phyloP scores from a whole-genome alignment of 2,797 vertebrate genomes.

The Manis pentadactyla region DNA sequence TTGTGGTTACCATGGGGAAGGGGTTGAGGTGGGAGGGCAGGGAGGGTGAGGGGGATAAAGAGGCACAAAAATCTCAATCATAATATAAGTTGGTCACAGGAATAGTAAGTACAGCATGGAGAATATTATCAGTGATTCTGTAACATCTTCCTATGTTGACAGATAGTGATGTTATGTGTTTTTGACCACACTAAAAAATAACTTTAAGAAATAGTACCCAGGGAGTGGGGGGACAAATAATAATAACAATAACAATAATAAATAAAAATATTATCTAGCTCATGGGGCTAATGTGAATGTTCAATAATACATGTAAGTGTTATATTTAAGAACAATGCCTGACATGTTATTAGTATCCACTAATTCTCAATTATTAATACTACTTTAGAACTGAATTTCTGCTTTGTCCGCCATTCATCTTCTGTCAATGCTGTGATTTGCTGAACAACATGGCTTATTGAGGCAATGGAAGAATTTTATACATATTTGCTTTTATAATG shows the following conservation, averaged over 20 bases:
- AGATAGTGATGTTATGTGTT: not conserved
- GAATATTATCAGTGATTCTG: too few relatives aligned
- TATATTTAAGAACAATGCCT: not conserved
- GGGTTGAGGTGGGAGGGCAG: too few relatives aligned
- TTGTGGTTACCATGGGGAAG: too few relatives aligned
- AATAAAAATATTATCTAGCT: not conserved
- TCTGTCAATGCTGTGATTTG: not conserved
- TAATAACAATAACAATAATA: not conserved
- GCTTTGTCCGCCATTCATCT: not conserved
- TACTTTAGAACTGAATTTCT: not conserved
- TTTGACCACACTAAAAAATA: conserved; percentile 12
- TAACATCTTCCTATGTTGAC: too few relatives aligned
- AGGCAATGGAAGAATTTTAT: not conserved
- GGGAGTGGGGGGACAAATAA: not conserved
- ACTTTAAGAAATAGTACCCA: not conserved
- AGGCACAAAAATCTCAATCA: too few relatives aligned
- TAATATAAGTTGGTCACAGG: too few relatives aligned
- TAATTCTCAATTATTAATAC: not conserved
- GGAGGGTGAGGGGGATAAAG: too few relatives aligned
- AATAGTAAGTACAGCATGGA: too few relatives aligned
- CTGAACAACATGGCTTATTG: not conserved
- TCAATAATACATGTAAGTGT: not conserved
- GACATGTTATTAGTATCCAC: not conserved
- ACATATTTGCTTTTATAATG: not conserved
- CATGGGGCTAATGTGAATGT: not conserved